These are phyloP conservation scores for Rhinoptilus africanus DNA, from an alignment of 2,113 vertebrate species.

Conservation along the genomic window DNA sequence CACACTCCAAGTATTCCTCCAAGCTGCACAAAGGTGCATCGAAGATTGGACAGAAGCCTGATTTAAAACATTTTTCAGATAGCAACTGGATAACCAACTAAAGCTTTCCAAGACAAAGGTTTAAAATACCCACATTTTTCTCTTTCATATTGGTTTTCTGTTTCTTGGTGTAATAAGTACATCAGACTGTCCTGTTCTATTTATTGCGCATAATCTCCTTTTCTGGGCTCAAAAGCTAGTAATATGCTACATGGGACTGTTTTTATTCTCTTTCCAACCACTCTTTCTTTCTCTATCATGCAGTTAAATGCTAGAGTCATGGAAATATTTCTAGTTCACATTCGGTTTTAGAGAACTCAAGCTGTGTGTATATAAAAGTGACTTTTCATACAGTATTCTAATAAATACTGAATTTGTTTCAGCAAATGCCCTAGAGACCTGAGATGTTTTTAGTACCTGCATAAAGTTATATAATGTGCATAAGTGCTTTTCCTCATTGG, in stretches of 20 bases:
- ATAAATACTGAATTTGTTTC: neutral
- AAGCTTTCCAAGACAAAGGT: neutral
- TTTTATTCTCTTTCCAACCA: neutral
- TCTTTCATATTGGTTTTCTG: neutral
- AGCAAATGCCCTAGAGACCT: neutral
- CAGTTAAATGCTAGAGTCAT: neutral
- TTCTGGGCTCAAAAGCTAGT: neutral
- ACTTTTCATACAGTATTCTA: conserved; percentile 6
- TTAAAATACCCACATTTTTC: neutral
- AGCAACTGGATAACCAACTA: neutral
- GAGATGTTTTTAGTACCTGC: neutral
- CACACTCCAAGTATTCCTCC: neutral
- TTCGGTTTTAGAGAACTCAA: neutral
- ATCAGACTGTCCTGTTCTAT: neutral
- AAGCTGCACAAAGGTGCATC: neutral
- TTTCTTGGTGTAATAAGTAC: neutral
- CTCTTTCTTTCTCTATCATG: neutral
- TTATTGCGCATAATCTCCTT: neutral
- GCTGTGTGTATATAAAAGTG: neutral
- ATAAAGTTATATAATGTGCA: neutral
- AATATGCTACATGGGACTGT: neutral
- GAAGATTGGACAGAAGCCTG: neutral
- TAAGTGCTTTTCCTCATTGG: neutral
- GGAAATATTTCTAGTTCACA: conserved; percentile 22
- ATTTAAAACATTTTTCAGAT: neutral